A percentile compares a stretch with the other conserved stretches of the same genome.
Evolutionary conservation across 2,888 invertebrate genomes (phyloP).

Genomic region (Pandemis corylana): DNA sequence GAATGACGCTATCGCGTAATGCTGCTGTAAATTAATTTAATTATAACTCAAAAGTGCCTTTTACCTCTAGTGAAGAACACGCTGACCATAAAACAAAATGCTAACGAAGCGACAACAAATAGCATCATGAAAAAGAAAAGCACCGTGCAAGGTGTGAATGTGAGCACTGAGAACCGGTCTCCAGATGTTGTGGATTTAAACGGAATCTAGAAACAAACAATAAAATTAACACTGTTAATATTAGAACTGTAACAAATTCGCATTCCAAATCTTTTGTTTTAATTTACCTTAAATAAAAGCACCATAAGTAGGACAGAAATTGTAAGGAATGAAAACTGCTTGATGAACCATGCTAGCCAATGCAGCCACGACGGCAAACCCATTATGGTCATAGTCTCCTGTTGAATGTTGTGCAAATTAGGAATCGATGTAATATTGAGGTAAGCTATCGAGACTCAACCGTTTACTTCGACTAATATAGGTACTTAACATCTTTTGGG

Average conservation of each 20-base stretch:
- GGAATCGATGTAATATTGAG: constrained; percentile 1
- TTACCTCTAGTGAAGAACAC: constrained; percentile 92
- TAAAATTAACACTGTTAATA: constrained; percentile 13
- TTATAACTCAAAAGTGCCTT: constrained; percentile 33
- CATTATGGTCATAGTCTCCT: constrained; percentile 98
- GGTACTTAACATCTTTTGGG: background rate
- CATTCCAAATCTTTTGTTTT: background rate
- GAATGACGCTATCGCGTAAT: background rate
- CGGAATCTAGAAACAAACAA: constrained; percentile 70
- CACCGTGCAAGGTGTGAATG: constrained; percentile 87
- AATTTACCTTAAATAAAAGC: constrained; percentile 85
- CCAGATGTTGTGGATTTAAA: constrained; percentile 77
- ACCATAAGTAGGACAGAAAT: constrained; percentile 87
- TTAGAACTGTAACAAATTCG: background rate
- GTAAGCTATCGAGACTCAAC: background rate
- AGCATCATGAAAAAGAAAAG: constrained; percentile 90
- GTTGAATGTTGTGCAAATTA: constrained; percentile 49
- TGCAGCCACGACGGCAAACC: constrained; percentile 93
- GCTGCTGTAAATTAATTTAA: background rate
- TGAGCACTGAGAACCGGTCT: constrained; percentile 86
- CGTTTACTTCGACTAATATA: background rate
- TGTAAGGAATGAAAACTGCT: constrained; percentile 89
- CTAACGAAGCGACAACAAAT: constrained; percentile 89
- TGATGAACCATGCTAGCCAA: constrained; percentile 95
- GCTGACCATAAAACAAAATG: constrained; percentile 92